Percentiles rank a stretch among this genome's conserved stretches.
Evolutionary conservation across 2,888 invertebrate genomes (phyloP).

Genomic region (Portevinia maculata): DNA sequence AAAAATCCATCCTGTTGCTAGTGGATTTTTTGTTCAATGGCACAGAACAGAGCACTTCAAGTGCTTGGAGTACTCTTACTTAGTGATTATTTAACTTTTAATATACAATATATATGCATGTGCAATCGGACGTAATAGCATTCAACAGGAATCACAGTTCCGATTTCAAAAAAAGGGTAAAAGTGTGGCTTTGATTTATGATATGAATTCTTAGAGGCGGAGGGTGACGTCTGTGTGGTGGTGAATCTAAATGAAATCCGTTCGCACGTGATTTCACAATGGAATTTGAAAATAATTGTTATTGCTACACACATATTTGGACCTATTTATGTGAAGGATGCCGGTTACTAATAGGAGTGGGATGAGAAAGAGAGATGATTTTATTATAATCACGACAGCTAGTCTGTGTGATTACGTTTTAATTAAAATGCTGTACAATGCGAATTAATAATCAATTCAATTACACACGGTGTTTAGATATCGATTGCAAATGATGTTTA

Average conservation of each 20-base stretch:
- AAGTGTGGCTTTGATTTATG: conserved; percentile 62
- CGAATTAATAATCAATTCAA: conserved; percentile 71
- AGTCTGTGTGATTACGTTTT: conserved; percentile 67
- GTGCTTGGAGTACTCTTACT: conserved; percentile 50
- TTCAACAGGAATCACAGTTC: conserved; percentile 65
- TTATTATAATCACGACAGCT: conserved; percentile 68
- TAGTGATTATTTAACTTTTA: conserved; percentile 70
- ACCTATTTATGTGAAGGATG: not conserved
- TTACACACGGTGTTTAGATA: conserved; percentile 70
- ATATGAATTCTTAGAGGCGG: conserved; percentile 7
- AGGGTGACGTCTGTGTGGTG: not conserved
- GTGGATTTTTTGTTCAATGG: not conserved
- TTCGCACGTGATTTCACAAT: conserved; percentile 58
- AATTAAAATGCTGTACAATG: conserved; percentile 71
- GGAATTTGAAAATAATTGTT: conserved; percentile 61
- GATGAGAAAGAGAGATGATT: conserved; percentile 32
- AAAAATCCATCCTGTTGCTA: conserved; percentile 72
- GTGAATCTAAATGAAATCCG: conserved; percentile 41
- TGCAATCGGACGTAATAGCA: conserved; percentile 60
- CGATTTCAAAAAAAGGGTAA: conserved; percentile 58
- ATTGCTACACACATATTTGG: not conserved
- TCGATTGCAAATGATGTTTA: conserved; percentile 68
- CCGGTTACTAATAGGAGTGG: not conserved
- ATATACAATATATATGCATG: conserved; percentile 51
- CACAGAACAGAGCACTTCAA: conserved; percentile 14